A percentile compares a stretch with the other conserved stretches of the same genome.
Evolutionary conservation across 2,888 invertebrate genomes (phyloP).

Genomic region (Melitaea athalia): DNA sequence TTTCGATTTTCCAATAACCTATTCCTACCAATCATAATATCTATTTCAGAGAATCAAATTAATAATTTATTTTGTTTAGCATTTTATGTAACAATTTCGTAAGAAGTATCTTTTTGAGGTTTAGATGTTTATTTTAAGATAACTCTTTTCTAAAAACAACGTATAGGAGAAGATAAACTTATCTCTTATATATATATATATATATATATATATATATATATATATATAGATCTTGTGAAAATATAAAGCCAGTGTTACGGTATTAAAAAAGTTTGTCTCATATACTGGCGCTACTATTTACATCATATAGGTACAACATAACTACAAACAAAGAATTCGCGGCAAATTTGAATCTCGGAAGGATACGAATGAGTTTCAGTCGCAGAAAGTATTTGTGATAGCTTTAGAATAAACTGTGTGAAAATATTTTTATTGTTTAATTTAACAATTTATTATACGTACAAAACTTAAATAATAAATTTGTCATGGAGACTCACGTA

Average conservation of each 20-base stretch:
- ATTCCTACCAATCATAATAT: conserved; percentile 7
- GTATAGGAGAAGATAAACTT: too few relatives aligned
- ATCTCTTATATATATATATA: too few relatives aligned
- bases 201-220: too few relatives aligned
- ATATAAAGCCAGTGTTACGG: conserved; percentile 16
- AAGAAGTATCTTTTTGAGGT: neutral
- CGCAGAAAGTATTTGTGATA: neutral
- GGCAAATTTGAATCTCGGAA: conserved; percentile 20
- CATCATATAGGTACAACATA: conserved; percentile 22
- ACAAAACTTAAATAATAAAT: too few relatives aligned
- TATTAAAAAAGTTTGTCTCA: conserved; percentile 34
- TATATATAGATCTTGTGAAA: conserved; percentile 6
- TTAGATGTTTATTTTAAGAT: neutral
- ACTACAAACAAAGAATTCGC: conserved; percentile 29
- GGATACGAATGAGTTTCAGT: conserved; percentile 18
- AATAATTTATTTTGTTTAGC: neutral
- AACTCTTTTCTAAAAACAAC: neutral
- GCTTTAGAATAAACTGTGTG: neutral
- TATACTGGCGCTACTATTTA: conserved; percentile 19
- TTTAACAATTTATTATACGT: too few relatives aligned
- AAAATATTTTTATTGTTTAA: too few relatives aligned
- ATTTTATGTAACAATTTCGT: too few relatives aligned
- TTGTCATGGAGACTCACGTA: too few relatives aligned
- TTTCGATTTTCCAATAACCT: conserved; percentile 14
- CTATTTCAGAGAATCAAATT: conserved; percentile 4